Evolutionary conservation across 1,140 invertebrate species (phyloP).

Genomic region (Drosophila pseudoobscura): DNA sequence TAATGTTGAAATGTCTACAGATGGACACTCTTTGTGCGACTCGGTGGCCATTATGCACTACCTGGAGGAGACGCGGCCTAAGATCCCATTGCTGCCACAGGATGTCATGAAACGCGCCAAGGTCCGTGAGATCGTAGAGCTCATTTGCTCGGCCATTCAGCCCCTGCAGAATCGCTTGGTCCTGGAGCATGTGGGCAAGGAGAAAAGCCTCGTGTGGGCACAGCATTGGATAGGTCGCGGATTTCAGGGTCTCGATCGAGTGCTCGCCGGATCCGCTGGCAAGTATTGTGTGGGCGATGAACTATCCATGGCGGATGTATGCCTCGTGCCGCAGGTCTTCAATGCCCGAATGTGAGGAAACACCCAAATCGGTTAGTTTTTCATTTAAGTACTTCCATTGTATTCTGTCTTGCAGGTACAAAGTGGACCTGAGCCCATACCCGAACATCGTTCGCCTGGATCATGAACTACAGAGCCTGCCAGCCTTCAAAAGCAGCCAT

Average conservation of each 20-base stretch:
- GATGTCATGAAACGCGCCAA: conserved; percentile 92
- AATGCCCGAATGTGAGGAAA: conserved; percentile 89
- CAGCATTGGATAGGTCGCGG: conserved; percentile 95
- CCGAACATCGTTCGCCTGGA: conserved; percentile 94
- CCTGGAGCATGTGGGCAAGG: conserved; percentile 90
- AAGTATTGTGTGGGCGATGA: conserved; percentile 97
- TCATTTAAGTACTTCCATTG: too few relatives aligned
- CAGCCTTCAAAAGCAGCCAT: conserved; percentile 92
- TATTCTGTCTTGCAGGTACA: conserved; percentile 86
- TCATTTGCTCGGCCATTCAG: conserved; percentile 96
- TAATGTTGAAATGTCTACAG: conserved; percentile 66
- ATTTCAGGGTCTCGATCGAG: conserved; percentile 93
- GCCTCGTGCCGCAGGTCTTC: conserved; percentile 96
- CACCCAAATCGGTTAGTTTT: not conserved
- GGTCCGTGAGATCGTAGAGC: conserved; percentile 87
- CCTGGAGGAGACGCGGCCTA: conserved; percentile 94
- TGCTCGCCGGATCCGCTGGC: conserved; percentile 91
- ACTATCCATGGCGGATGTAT: conserved; percentile 96
- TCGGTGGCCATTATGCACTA: conserved; percentile 97
- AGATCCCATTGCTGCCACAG: conserved; percentile 92
- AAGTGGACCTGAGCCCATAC: conserved; percentile 93
- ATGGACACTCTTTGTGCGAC: conserved; percentile 93
- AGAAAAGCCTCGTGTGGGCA: conserved; percentile 94
- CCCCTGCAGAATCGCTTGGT: conserved; percentile 96
- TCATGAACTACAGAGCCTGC: conserved; percentile 90